phyloP scores from a whole-genome alignment of 2,888 invertebrate genomes.

The Lutraria lutraria region DNA sequence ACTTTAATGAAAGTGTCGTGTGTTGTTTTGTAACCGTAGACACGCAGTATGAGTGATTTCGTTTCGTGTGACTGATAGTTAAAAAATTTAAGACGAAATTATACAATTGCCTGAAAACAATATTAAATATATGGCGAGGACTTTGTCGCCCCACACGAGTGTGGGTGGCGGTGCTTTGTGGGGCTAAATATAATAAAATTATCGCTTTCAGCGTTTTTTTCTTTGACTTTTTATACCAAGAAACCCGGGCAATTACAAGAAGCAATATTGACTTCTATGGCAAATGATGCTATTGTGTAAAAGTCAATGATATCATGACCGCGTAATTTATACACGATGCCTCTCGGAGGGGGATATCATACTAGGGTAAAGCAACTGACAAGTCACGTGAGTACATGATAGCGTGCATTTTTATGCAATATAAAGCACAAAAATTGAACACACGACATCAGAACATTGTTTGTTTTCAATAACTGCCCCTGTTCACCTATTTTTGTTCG shows the following conservation, averaged over 20 bases:
- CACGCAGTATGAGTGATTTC: neutral
- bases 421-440: neutral
- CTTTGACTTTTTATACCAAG: slow-evolving; percentile 7
- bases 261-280: slow-evolving; percentile 5
- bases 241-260: neutral
- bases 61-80: slow-evolving; percentile 13
- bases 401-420: slow-evolving; percentile 22
- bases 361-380: neutral
- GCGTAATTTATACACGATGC: slow-evolving; percentile 2
- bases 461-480: slow-evolving; percentile 15
- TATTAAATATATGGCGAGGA: slow-evolving; percentile 20
- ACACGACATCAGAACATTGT: neutral
- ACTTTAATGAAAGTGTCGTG: neutral
- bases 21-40: slow-evolving; percentile 1
- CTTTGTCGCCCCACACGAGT: slow-evolving; percentile 9
- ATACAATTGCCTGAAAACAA: slow-evolving; percentile 15
- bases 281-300: slow-evolving; percentile 17
- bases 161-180: neutral
- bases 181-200: slow-evolving; percentile 10
- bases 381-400: neutral
- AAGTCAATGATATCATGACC: neutral
- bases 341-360: neutral
- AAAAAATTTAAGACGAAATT: slow-evolving; percentile 14
- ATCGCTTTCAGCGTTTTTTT: slow-evolving; percentile 23
- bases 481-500: neutral